Evolutionary conservation across 2,888 invertebrate genomes (phyloP).

Genomic region (Acanthoscelides obtectus): DNA sequence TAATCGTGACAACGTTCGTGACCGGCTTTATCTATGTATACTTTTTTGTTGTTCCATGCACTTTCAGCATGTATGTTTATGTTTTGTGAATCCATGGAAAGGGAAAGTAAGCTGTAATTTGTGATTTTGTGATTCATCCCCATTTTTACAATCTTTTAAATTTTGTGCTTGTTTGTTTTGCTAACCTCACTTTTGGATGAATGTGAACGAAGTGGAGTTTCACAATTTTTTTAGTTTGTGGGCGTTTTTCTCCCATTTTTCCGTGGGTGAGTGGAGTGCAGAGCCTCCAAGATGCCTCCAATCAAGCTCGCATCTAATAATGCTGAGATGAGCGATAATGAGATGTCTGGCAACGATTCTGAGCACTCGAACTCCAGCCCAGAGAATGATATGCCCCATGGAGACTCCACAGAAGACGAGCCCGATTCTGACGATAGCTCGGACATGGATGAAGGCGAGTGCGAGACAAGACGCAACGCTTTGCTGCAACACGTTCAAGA

Average conservation of each 20-base stretch:
- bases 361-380: slow-evolving; percentile 65
- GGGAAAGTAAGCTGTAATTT: too few relatives aligned
- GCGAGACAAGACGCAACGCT: slow-evolving; percentile 76
- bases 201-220: neutral
- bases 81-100: too few relatives aligned
- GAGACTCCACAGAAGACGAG: slow-evolving; percentile 72
- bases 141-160: too few relatives aligned
- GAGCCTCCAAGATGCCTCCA: neutral
- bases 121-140: too few relatives aligned
- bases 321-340: slow-evolving; percentile 54
- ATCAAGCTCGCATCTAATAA: neutral
- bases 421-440: slow-evolving; percentile 81
- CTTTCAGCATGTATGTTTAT: too few relatives aligned
- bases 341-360: slow-evolving; percentile 66
- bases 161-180: neutral
- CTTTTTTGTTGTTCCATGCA: too few relatives aligned
- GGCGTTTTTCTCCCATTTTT: neutral
- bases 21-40: too few relatives aligned
- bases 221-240: neutral
- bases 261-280: neutral
- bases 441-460: slow-evolving; percentile 90
- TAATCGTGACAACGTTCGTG: too few relatives aligned
- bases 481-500: slow-evolving; percentile 83
- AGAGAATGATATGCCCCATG: slow-evolving; percentile 56
- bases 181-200: neutral